phyloP scores from a whole-genome alignment of 2,797 vertebrate genomes.

The Telmatherina bonti region DNA sequence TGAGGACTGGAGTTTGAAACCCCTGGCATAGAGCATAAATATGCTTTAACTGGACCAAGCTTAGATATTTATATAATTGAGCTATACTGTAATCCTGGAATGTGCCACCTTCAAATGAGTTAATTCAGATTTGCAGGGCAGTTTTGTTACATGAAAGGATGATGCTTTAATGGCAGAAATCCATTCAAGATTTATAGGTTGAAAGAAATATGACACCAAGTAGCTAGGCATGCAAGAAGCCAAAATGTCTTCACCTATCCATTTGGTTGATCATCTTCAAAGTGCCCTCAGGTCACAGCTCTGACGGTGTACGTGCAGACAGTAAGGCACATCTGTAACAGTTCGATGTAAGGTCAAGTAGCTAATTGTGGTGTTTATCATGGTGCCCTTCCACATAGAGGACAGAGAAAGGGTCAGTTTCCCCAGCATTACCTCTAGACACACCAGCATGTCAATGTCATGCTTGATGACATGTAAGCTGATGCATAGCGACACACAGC shows the following conservation, averaged over 20 bases:
- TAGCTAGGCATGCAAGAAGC: background rate
- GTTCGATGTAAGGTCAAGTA: background rate
- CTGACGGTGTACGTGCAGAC: background rate
- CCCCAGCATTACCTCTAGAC: conserved; percentile 3
- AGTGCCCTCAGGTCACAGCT: background rate
- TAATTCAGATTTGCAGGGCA: background rate
- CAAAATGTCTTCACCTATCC: background rate
- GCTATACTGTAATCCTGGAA: background rate
- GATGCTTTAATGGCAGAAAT: background rate
- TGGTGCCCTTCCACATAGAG: background rate
- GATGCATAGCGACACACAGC: background rate
- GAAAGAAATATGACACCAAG: background rate
- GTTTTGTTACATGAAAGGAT: conserved; percentile 1
- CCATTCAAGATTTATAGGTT: background rate
- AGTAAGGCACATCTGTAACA: background rate
- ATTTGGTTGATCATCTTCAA: conserved; percentile 6
- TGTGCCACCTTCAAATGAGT: background rate
- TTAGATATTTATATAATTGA: background rate
- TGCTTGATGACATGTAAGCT: conserved; percentile 1
- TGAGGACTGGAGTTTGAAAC: too few species aligned
- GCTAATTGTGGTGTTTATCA: conserved; percentile 6
- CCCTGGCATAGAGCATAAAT: too few species aligned
- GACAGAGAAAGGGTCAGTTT: conserved; percentile 3
- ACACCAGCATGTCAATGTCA: conserved; percentile 3
- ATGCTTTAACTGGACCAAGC: too few species aligned